Evolutionary conservation across 2,113 vertebrate species (phyloP).

Genomic region (Chionodraco myersi): DNA sequence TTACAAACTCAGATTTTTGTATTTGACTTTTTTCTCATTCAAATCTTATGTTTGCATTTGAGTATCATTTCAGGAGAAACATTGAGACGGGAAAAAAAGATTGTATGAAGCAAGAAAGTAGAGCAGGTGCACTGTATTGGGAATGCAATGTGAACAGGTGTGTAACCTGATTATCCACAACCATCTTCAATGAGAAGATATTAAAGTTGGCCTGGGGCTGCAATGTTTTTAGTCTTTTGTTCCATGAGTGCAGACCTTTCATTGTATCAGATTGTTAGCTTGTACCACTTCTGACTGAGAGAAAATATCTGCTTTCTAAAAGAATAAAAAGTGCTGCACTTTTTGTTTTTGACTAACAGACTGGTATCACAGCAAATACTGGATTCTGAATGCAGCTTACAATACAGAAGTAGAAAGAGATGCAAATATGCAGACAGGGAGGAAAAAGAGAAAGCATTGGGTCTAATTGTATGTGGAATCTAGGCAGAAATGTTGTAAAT

Average conservation of each 20-base stretch:
- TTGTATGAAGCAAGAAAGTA: not conserved
- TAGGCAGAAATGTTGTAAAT: conserved; percentile 34
- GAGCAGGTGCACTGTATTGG: too few species aligned
- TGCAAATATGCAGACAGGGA: not conserved
- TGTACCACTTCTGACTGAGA: not conserved
- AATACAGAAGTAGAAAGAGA: not conserved
- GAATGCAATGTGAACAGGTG: too few species aligned
- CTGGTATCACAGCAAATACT: not conserved
- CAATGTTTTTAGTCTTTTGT: not conserved
- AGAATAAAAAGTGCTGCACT: too few species aligned
- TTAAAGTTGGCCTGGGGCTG: not conserved
- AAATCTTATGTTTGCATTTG: too few species aligned
- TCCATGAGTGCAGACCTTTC: too few species aligned
- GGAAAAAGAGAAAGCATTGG: not conserved
- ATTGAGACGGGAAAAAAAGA: not conserved
- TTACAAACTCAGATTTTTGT: too few species aligned
- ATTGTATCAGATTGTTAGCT: too few species aligned
- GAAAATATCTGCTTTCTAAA: not conserved
- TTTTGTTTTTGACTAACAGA: not conserved
- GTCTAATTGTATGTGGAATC: conserved; percentile 1
- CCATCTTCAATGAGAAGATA: not conserved
- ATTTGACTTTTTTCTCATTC: too few species aligned
- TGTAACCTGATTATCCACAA: not conserved
- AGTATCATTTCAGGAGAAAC: not conserved
- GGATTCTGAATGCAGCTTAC: not conserved